A percentile compares a stretch with the other conserved stretches of the same genome.
phyloP scores from a whole-genome alignment of 2,797 vertebrate genomes.

The Spheniscus humboldti region DNA sequence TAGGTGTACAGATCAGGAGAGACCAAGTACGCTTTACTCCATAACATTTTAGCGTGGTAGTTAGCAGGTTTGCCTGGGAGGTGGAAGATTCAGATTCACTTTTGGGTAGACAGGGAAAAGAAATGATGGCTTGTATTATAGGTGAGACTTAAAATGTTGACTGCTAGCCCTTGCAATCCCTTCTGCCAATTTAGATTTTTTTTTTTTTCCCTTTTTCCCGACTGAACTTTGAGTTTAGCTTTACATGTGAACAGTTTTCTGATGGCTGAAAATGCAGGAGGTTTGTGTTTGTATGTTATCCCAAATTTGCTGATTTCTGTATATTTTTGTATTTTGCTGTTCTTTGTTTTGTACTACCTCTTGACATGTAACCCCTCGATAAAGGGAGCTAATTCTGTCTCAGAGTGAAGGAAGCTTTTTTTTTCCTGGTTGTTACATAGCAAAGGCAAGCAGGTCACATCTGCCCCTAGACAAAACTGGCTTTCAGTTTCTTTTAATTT shows the following conservation, averaged over 20 bases:
- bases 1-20: neutral
- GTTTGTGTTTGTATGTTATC: neutral
- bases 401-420: neutral
- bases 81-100: neutral
- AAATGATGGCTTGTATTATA: neutral
- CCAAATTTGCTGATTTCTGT: neutral
- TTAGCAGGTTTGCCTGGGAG: neutral
- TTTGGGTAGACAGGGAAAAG: neutral
- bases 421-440: neutral
- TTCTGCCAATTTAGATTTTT: neutral
- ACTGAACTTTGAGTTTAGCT: neutral
- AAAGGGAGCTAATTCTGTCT: neutral
- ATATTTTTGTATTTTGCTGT: neutral
- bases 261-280: neutral
- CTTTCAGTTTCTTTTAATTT: neutral
- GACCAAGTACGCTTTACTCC: neutral
- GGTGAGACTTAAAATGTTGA: neutral
- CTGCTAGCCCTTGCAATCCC: neutral
- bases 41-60: neutral
- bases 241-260: neutral
- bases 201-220: neutral
- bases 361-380: neutral
- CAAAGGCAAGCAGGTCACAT: neutral
- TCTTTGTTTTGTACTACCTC: neutral
- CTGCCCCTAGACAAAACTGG: neutral